A percentile compares a stretch with the other conserved stretches of the same genome.
phyloP scores from a whole-genome alignment of 2,113 vertebrate genomes.

The Brachyhypopomus occidentalis region DNA sequence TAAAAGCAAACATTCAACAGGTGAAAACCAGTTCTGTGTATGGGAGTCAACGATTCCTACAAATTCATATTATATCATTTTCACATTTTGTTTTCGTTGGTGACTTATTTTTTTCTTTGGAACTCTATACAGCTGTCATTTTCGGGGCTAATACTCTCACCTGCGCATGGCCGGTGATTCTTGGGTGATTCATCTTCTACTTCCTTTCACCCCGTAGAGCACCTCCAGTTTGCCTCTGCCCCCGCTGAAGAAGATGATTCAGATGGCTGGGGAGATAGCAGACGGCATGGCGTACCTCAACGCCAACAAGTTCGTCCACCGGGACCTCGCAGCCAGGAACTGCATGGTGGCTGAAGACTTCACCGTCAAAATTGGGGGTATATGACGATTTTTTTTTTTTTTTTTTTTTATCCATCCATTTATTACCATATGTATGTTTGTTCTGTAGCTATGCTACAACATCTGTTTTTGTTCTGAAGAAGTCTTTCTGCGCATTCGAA shows the following conservation, averaged over 20 bases:
- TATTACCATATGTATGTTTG: slow-evolving; percentile 7
- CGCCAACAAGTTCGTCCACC: slow-evolving; percentile 97
- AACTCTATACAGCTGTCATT: no score
- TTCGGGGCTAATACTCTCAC: background rate
- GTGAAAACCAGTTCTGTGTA: no score
- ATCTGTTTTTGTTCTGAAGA: slow-evolving; percentile 18
- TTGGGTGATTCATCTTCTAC: background rate
- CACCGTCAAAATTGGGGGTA: slow-evolving; percentile 97
- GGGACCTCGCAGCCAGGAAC: slow-evolving; percentile 95
- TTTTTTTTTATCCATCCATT: background rate
- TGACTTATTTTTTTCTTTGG: background rate
- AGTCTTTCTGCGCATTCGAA: slow-evolving; percentile 21
- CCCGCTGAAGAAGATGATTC: slow-evolving; percentile 96
- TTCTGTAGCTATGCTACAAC: slow-evolving; percentile 19
- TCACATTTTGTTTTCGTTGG: background rate
- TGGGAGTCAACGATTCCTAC: no score
- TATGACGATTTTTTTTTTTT: background rate
- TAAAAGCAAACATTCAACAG: no score
- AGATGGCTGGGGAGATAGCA: slow-evolving; percentile 98
- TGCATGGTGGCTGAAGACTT: slow-evolving; percentile 99
- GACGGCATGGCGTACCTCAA: slow-evolving; percentile 99
- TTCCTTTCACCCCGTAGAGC: slow-evolving; percentile 65
- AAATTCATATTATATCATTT: no score
- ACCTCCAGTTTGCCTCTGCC: slow-evolving; percentile 83
- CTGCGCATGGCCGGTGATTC: background rate